Conservation (phyloP, 2,888 invertebrate species). For the Kryphioiulus occultus region DNA sequence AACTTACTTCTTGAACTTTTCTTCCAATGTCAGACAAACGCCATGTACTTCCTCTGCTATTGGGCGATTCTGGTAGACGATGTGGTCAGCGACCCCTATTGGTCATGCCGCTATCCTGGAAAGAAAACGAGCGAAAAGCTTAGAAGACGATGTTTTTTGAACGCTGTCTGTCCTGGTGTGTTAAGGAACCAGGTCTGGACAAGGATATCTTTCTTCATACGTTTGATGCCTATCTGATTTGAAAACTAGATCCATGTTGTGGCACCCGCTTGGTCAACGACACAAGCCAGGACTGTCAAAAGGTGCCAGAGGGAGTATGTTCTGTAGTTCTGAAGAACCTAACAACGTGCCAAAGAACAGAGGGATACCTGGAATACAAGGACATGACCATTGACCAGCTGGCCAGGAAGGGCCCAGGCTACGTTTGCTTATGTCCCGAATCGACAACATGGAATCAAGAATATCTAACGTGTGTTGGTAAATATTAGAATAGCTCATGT, state of each 20-base stretch:
- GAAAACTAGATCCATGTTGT: conserved; percentile 47
- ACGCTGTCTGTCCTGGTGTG: conserved; percentile 47
- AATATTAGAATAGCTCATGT: no score
- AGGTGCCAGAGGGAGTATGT: neutral
- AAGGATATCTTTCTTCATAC: no score
- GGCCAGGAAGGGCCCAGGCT: neutral
- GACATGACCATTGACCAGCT: conserved; percentile 21
- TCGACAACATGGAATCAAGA: neutral
- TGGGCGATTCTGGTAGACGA: conserved; percentile 42
- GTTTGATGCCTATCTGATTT: no score
- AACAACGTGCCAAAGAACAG: neutral
- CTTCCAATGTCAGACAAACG: conserved; percentile 14
- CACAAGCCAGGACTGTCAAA: neutral
- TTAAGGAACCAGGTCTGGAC: neutral
- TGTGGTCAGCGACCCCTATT: neutral
- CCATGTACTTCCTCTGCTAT: conserved; percentile 39
- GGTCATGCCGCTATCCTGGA: conserved; percentile 46
- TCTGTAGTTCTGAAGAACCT: neutral
- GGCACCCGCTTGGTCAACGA: neutral
- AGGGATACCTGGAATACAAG: neutral
- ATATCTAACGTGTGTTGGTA: conserved; percentile 13
- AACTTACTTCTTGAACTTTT: neutral
- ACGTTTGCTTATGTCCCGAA: conserved; percentile 34
- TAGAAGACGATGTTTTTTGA: neutral
- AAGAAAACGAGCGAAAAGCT: neutral